Base-by-base conservation (phyloP, 2,888 invertebrate species). In the Druceiella hillmani region DNA sequence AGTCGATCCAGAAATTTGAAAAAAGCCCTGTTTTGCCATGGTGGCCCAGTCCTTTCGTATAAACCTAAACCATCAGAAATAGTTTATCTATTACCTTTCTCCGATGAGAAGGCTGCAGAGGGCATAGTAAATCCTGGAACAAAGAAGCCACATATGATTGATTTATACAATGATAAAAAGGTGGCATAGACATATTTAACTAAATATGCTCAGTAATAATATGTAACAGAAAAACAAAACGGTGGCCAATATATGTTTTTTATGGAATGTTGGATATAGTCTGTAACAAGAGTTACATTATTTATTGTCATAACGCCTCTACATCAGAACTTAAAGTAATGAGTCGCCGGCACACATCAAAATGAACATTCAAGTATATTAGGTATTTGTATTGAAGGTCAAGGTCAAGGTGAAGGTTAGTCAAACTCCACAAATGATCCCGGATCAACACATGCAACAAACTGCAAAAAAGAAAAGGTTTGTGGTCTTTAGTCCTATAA, bases 41-140 rank as follows among this genome's bases (percentile, higher is more conserved):
- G 11, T 27, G 27, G 10, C 27, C 27, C 27, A 27, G 10, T 27
- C 11, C 27, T 27, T 27, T 27, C 27, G 27, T 27, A 27, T 22
- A n/a, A n/a, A n/a, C n/a, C n/a, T n/a, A n/a, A n/a, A n/a, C n/a
- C n/a, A n/a, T n/a, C n/a, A n/a, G n/a, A n/a, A n/a, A n/a, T n/a
- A n/a, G n/a, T n/a, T n/a, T n/a, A n/a, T n/a, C n/a, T n/a, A n/a
- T n/a, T n/a, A n/a, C n/a, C n/a, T n/a, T n/a, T n/a, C n/a, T n/a
- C n/a, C n/a, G n/a, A n/a, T n/a, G n/a, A n/a, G n/a, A n/a, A n/a
- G n/a, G n/a, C n/a, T n/a, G n/a, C n/a, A n/a, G n/a, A n/a, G n/a
- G n/a, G n/a, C n/a, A n/a, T n/a, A n/a, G n/a, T n/a, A n/a, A n/a
- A n/a, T n/a, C n/a, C n/a, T n/a, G n/a, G n/a, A n/a, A n/a, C n/a